Evolutionary conservation across 1,140 invertebrate species (phyloP).

Genomic region (Daktulosphaira vitifoliae): DNA sequence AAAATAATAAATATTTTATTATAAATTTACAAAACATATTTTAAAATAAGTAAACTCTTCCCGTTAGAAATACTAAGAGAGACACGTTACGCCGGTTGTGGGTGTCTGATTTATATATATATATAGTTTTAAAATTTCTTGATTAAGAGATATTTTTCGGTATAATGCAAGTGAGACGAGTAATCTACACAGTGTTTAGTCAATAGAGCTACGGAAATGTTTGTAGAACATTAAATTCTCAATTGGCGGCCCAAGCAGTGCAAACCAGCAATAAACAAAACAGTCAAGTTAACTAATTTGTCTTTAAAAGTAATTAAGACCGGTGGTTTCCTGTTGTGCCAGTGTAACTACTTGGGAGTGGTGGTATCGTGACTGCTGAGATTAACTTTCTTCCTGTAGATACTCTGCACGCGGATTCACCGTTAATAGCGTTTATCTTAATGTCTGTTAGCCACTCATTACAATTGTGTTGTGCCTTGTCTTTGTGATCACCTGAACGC

Average conservation of each 20-base stretch:
- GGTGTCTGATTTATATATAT: too few relatives aligned
- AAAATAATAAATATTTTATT: too few relatives aligned
- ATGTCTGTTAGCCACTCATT: constrained; percentile 32
- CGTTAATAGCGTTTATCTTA: constrained; percentile 31
- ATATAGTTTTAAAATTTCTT: too few relatives aligned
- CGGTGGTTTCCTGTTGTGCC: background rate
- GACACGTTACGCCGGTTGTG: too few relatives aligned
- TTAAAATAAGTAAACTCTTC: too few relatives aligned
- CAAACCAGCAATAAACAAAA: constrained; percentile 30
- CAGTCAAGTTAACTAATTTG: constrained; percentile 30
- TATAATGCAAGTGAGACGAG: too few relatives aligned
- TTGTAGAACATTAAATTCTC: constrained; percentile 32
- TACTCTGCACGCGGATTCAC: background rate
- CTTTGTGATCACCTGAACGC: constrained; percentile 6
- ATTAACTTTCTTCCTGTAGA: constrained; percentile 29
- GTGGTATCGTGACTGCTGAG: background rate
- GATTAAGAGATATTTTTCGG: too few relatives aligned
- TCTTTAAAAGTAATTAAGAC: constrained; percentile 34
- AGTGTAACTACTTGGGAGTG: background rate
- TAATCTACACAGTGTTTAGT: too few relatives aligned
- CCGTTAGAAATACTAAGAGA: too few relatives aligned
- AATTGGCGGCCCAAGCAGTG: constrained; percentile 13
- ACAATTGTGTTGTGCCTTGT: constrained; percentile 9
- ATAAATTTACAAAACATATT: too few relatives aligned
- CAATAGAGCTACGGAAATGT: too few relatives aligned